A percentile compares a stretch with the other conserved stretches of the same genome.
These are phyloP conservation scores for Sarcoramphus papa DNA, from an alignment of 2,797 vertebrate genomes.

Conservation along the genomic window DNA sequence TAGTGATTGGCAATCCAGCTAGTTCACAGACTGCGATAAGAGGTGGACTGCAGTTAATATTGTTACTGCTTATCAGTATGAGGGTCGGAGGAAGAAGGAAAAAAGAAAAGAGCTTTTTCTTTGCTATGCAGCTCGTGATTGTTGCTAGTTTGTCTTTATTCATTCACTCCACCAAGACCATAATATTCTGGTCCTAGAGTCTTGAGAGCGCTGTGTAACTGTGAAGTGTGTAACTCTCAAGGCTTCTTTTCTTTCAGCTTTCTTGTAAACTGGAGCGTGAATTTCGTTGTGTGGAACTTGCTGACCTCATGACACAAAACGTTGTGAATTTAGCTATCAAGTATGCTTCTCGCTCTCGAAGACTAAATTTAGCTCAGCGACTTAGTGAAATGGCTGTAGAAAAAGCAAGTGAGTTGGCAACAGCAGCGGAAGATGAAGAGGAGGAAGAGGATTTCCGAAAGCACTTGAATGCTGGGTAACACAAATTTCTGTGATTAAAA, in stretches of 20 bases:
- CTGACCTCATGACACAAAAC: conserved; percentile 87
- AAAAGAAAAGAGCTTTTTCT: neutral
- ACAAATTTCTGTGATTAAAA: neutral
- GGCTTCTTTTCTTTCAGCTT: conserved; percentile 74
- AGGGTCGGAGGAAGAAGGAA: neutral
- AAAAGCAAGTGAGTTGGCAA: conserved; percentile 77
- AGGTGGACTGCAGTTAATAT: neutral
- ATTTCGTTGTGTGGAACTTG: conserved; percentile 91
- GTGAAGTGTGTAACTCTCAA: neutral
- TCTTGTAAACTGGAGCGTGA: conserved; percentile 94
- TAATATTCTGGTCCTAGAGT: no score
- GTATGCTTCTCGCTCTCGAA: conserved; percentile 89
- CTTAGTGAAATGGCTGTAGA: conserved; percentile 87
- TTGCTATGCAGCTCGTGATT: neutral
- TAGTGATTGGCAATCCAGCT: neutral
- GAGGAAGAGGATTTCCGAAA: conserved; percentile 68
- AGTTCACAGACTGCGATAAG: neutral
- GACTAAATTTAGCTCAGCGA: conserved; percentile 85
- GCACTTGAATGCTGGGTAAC: conserved; percentile 75
- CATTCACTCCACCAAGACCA: neutral
- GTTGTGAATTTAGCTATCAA: conserved; percentile 88
- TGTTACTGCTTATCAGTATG: neutral
- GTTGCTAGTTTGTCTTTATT: neutral
- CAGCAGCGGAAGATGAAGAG: conserved; percentile 51
- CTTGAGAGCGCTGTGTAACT: no score